Evolutionary conservation across 2,888 invertebrate species (phyloP), one percentile per base, ranked within the genome.

Genomic region (Coleophora flavipennella): DNA sequence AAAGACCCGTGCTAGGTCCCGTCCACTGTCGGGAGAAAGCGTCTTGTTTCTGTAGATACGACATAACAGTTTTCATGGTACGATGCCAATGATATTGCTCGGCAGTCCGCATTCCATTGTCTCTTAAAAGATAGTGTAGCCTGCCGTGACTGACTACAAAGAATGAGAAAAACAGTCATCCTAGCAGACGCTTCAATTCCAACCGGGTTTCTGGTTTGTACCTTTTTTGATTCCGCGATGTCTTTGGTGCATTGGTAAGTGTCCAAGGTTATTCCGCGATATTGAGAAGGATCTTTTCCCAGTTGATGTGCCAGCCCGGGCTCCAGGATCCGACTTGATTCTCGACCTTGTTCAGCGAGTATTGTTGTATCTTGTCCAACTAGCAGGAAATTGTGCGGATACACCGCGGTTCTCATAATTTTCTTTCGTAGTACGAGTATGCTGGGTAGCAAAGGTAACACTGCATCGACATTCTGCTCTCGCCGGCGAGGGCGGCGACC

Each of bases 331-430:
- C 2, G 29, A n/a, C 9, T 3, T 29, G 29, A 3, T n/a, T 9
- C 9, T n/a, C 2, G 29, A 8, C 9, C n/a, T 3, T n/a, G 9
- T 9, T 9, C 29, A 3, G 29, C 3, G 12, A 46, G 28, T 1
- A 32, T 38, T 8, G 13, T n/a, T 13, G 36, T 36, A 13, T 48
- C 32, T 37, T 38, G 14, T 12, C 44, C 32, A 11, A 36, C 36
- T 13, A 47, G 1, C 1, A 52, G 32, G 29, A 50, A 52, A 27
- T 50, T 49, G 45, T 49, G 48, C 12, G 49, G 28, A 26, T 51
- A 50, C 0, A 51, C 49, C 2, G 48, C 32, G 1, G 45, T 33
- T 4, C 43, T 34, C 6, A 51, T 46, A 2, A 29, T 35, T 9
- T 35, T 13, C 25, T 40, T 6, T 12, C 50, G 34, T 27, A 50